Evolutionary conservation across 2,113 vertebrate genomes (phyloP).

Genomic region (Ochotona princeps): DNA sequence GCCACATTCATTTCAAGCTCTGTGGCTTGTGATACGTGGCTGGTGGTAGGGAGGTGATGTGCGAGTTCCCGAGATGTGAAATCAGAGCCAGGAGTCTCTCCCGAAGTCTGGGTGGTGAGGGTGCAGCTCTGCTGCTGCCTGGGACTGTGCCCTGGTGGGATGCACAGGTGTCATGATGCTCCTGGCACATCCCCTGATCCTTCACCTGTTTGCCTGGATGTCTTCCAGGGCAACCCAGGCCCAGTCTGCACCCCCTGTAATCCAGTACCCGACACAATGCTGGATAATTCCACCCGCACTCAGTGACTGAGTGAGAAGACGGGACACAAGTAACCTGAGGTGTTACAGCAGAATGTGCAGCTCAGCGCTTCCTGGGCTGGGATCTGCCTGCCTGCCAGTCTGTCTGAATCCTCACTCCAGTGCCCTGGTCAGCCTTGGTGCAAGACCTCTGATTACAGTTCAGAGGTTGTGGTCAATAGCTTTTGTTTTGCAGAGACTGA

Average conservation of each 20-base stretch:
- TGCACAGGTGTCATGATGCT: too few species aligned
- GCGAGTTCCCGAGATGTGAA: too few species aligned
- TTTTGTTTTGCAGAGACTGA: neutral
- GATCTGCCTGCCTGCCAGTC: neutral
- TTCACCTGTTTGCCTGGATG: too few species aligned
- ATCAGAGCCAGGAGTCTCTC: too few species aligned
- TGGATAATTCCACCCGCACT: neutral
- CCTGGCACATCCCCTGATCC: too few species aligned
- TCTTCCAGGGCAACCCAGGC: too few species aligned
- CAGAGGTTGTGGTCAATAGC: neutral
- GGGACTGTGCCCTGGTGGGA: too few species aligned
- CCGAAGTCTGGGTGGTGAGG: too few species aligned
- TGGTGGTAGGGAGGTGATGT: neutral
- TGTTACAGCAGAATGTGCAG: neutral
- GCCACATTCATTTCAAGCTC: neutral
- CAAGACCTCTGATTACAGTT: neutral
- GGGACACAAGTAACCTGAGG: neutral
- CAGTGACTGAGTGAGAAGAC: too few species aligned
- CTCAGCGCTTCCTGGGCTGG: neutral
- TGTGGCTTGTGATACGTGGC: neutral
- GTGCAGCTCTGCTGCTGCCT: accelerated
- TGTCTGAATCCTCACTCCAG: neutral
- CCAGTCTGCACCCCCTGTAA: too few species aligned
- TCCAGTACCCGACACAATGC: neutral
- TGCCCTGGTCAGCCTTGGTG: neutral